These are phyloP conservation scores for Empidonax alnorum DNA, from an alignment of 2,113 vertebrate species.

Conservation along the genomic window DNA sequence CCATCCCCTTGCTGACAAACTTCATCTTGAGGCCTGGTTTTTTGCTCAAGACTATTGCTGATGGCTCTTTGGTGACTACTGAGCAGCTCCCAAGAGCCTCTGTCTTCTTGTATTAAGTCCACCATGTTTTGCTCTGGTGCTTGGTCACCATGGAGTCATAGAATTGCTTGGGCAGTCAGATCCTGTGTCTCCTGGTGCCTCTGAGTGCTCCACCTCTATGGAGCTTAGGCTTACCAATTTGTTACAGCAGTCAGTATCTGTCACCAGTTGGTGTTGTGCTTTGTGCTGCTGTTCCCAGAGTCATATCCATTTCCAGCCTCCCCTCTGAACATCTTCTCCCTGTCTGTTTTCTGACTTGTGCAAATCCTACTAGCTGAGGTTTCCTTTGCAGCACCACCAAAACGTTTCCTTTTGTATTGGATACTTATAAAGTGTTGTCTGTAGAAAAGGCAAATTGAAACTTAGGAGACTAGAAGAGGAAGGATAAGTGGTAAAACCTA, in stretches of 20 bases:
- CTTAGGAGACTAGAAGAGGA: background rate
- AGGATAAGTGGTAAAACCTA: background rate
- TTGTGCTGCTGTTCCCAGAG: background rate
- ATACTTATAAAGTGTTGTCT: background rate
- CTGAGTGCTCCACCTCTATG: background rate
- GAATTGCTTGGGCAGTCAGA: background rate
- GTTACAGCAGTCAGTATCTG: background rate
- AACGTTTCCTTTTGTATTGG: fast-evolving
- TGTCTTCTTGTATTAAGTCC: background rate
- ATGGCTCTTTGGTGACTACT: background rate
- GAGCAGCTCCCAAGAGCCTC: background rate
- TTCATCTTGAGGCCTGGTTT: background rate
- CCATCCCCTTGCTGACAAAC: background rate
- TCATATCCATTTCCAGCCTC: background rate
- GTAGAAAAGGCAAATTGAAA: background rate
- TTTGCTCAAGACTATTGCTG: background rate
- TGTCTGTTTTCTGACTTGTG: background rate
- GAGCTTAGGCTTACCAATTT: background rate
- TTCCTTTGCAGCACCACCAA: background rate
- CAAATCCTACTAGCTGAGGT: background rate
- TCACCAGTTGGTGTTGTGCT: background rate
- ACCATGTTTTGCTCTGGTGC: background rate
- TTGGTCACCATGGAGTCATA: background rate
- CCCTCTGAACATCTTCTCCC: background rate
- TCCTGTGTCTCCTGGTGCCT: background rate